These are phyloP conservation scores for Solea senegalensis DNA, from an alignment of 2,113 vertebrate genomes.

Conservation along the genomic window DNA sequence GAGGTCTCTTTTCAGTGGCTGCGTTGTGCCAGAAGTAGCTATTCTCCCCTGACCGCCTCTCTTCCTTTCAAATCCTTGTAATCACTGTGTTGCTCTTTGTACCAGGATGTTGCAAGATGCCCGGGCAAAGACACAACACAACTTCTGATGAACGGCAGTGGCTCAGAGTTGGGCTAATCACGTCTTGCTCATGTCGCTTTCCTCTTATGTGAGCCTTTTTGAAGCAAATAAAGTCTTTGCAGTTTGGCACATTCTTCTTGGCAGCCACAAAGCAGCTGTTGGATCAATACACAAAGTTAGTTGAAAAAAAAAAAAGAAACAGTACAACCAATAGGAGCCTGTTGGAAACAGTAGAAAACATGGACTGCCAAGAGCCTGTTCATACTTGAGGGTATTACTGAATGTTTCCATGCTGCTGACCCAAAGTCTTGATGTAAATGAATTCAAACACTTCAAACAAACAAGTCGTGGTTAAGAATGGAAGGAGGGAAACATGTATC, in stretches of 20 bases:
- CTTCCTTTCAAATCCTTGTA: slow-evolving; percentile 78
- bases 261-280: slow-evolving; percentile 77
- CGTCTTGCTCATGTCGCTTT: slow-evolving; percentile 68
- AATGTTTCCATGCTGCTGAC: slow-evolving; percentile 79
- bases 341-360: slow-evolving; percentile 75
- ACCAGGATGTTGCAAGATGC: slow-evolving; percentile 75
- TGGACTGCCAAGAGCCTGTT: slow-evolving; percentile 68
- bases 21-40: slow-evolving; percentile 78
- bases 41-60: slow-evolving; percentile 78
- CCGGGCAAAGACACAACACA: slow-evolving; percentile 67
- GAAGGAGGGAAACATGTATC: slow-evolving; percentile 31
- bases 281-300: slow-evolving; percentile 78
- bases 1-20: slow-evolving; percentile 80
- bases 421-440: slow-evolving; percentile 70
- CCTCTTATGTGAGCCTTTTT: slow-evolving; percentile 72
- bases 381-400: slow-evolving; percentile 74
- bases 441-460: slow-evolving; percentile 68
- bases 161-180: slow-evolving; percentile 76
- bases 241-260: slow-evolving; percentile 75
- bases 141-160: slow-evolving; percentile 69
- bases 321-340: slow-evolving; percentile 65
- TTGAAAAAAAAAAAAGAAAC: slow-evolving; percentile 35
- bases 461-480: slow-evolving; percentile 36
- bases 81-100: slow-evolving; percentile 77
- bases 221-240: slow-evolving; percentile 75